These are phyloP conservation scores for Laothoe populi DNA, from an alignment of 2,888 invertebrate species.

Conservation along the genomic window DNA sequence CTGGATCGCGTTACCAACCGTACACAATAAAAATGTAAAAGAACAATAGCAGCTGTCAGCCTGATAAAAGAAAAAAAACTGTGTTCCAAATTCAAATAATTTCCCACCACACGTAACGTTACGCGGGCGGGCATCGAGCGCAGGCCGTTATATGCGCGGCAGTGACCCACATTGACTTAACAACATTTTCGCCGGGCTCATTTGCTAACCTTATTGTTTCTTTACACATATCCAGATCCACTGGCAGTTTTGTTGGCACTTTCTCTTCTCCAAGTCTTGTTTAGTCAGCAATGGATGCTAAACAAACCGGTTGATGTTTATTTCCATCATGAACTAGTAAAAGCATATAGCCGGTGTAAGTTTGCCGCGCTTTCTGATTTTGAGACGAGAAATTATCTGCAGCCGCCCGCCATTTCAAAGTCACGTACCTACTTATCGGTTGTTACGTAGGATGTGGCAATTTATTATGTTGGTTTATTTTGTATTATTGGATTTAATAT, in stretches of 20 bases:
- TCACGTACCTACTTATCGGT: conserved; percentile 72
- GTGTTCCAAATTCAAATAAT: conserved; percentile 83
- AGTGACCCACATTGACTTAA: conserved; percentile 76
- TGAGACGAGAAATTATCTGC: conserved; percentile 69
- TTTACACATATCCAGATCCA: conserved; percentile 40
- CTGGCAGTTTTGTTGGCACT: conserved; percentile 38
- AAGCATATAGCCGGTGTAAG: conserved; percentile 49
- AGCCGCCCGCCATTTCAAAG: conserved; percentile 67
- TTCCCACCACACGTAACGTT: conserved; percentile 85
- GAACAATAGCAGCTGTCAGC: conserved; percentile 72
- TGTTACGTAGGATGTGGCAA: conserved; percentile 71
- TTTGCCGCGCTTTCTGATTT: conserved; percentile 83
- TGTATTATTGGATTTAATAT: conserved; percentile 39
- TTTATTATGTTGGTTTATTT: conserved; percentile 49
- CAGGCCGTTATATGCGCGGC: conserved; percentile 82
- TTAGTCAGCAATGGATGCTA: conserved; percentile 47
- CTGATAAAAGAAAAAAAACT: conserved; percentile 69
- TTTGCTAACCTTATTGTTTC: conserved; percentile 69
- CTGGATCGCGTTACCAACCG: conserved; percentile 57
- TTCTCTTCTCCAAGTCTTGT: conserved; percentile 36
- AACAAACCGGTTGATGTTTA: conserved; percentile 31
- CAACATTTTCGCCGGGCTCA: conserved; percentile 67
- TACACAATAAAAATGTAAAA: conserved; percentile 58
- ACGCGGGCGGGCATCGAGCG: conserved; percentile 82
- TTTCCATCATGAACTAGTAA: conserved; percentile 35